Evolutionary conservation across 2,113 vertebrate species (phyloP).

Genomic region (Chiloscyllium plagiosum): DNA sequence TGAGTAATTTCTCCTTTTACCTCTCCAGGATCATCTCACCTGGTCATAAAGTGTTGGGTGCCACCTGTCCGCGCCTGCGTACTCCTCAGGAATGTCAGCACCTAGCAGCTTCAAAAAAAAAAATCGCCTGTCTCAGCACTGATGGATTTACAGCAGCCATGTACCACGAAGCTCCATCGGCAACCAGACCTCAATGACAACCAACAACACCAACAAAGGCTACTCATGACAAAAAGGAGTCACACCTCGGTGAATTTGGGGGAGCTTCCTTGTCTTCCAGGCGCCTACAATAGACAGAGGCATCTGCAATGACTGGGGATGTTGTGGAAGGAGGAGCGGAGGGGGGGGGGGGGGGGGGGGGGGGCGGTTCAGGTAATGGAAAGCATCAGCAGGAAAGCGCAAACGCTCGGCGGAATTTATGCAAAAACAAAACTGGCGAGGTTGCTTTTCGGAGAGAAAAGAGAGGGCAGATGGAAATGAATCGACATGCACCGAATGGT

Average conservation of each 20-base stretch:
- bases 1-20: conserved; percentile 76
- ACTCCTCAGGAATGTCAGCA: conserved; percentile 59
- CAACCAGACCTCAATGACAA: neutral
- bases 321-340: neutral
- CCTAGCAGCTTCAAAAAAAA: conserved; percentile 47
- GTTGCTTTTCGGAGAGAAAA: neutral
- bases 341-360: neutral
- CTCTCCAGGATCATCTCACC: conserved; percentile 81
- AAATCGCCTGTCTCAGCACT: conserved; percentile 50
- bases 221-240: neutral
- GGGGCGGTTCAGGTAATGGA: too few relatives aligned
- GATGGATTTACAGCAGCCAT: conserved; percentile 52
- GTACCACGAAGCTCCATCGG: neutral
- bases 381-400: neutral
- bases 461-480: neutral
- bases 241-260: neutral
- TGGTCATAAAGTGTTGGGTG: conserved; percentile 80
- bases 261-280: conserved; percentile 48
- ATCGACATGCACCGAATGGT: neutral
- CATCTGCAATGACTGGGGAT: neutral
- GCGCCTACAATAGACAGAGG: conserved; percentile 26
- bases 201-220: neutral
- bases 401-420: neutral
- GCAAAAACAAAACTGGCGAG: neutral
- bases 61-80: conserved; percentile 89